Conservation (phyloP, 2,888 invertebrate genomes). For the Drosophila conformis region DNA sequence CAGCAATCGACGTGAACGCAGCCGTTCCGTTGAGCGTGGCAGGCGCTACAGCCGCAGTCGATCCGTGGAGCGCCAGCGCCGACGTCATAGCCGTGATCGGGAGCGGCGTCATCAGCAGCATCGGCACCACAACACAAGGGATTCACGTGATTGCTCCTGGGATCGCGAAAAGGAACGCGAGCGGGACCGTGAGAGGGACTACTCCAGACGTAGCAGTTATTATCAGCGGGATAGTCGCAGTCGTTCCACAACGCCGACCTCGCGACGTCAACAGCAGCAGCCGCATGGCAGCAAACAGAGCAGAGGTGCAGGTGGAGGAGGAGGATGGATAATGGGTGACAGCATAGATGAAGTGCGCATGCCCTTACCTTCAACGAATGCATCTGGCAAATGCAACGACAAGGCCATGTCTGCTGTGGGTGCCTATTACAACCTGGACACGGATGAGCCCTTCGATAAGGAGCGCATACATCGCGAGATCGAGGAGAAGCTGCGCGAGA, state of each 20-base stretch:
- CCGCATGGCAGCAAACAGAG: slow-evolving; percentile 5
- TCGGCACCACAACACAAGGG: slow-evolving; percentile 34
- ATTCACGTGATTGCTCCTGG: slow-evolving; percentile 58
- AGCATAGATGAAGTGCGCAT: slow-evolving; percentile 6
- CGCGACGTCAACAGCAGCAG: slow-evolving; percentile 31
- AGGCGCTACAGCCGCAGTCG: slow-evolving; percentile 61
- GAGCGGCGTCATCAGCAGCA: slow-evolving; percentile 35
- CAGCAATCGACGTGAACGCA: slow-evolving; percentile 47
- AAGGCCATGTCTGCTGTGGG: slow-evolving; percentile 64
- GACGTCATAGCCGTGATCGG: slow-evolving; percentile 44
- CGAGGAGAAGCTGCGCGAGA: slow-evolving; percentile 83
- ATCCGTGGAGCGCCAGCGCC: slow-evolving; percentile 52
- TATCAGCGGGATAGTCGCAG: slow-evolving; percentile 46
- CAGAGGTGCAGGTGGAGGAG: neutral
- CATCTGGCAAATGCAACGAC: slow-evolving; percentile 8
- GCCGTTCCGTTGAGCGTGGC: slow-evolving; percentile 54
- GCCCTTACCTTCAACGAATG: neutral
- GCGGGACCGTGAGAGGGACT: slow-evolving; percentile 47
- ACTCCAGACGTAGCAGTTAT: slow-evolving; percentile 43
- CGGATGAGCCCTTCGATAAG: slow-evolving; percentile 83
- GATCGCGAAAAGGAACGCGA: slow-evolving; percentile 47
- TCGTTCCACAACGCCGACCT: slow-evolving; percentile 41
- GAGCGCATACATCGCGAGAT: slow-evolving; percentile 85
- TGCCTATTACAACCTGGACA: slow-evolving; percentile 78
- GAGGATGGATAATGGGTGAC: neutral